Evolutionary conservation across 2,888 invertebrate species (phyloP), one percentile per base, ranked within the genome.

Genomic region (Vesta saturnalis): DNA sequence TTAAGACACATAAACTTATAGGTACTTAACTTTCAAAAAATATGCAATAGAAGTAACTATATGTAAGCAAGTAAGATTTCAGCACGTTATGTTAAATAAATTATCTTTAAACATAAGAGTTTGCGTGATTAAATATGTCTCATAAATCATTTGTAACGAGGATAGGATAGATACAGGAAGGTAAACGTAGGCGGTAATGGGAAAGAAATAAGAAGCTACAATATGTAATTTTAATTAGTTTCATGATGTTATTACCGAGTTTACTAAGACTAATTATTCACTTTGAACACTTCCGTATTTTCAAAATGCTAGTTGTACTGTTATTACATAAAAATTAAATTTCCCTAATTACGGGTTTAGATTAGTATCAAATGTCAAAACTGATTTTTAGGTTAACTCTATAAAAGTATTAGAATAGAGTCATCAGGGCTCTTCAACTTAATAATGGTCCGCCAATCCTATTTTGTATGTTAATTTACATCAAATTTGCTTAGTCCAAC

Each of bases 91-190:
- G 10, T 49, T 49, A 49, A 18, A 49, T 5, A 52, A 52, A 52
- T 16, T 52, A 19, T 21, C 21, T 19, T 52, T 16, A 12, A 52
- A 52, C 52, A 5, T 5, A 8, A 19, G 21, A 10, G 52, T 19
- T 52, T 19, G 19, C 52, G 52, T 52, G 52, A 52, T 52, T 52
- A 52, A 64, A 68, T 49, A 60, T 68, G 56, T 49, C 60, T 19
- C 62, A 68, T 68, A 68, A 68, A 68, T 68, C 64, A 68, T 60
- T 16, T 6, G 47, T 64, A 68, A 68, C 68, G 52, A 68, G 68
- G 56, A 61, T 60, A 52, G 60, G 49, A 19, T 39, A 39, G 39
- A 39, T 60, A 57, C 60, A 64, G 57, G 61, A 55, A 57, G 58
- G 57, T 56, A 59, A 60, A 68, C 60, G 68, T 68, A 60, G 68